These are phyloP conservation scores for Zygogramma bicolorata DNA, from an alignment of 2,888 invertebrate genomes.

Conservation along the genomic window DNA sequence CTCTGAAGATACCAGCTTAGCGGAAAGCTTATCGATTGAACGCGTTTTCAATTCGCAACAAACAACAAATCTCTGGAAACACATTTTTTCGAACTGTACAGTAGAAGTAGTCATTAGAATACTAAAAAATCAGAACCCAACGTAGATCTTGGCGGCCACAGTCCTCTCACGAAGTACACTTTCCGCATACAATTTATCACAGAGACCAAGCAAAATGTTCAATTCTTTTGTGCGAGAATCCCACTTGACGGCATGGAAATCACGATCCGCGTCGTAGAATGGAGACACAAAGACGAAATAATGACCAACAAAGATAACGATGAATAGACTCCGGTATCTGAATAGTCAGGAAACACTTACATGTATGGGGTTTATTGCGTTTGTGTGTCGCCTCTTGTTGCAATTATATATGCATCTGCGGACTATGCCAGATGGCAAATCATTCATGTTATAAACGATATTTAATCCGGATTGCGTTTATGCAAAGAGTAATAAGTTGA, in stretches of 20 bases:
- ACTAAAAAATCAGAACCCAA: neutral
- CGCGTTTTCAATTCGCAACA: too few relatives aligned
- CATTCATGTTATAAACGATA: neutral
- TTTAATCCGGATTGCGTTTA: constrained; percentile 9
- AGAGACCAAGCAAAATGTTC: neutral
- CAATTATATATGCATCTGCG: neutral
- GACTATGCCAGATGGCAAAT: constrained; percentile 1
- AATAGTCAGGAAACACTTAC: constrained; percentile 6
- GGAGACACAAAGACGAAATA: constrained; percentile 9
- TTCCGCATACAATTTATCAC: neutral
- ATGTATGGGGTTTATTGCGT: constrained; percentile 10
- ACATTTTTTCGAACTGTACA: too few relatives aligned
- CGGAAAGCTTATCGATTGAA: too few relatives aligned
- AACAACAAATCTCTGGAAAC: too few relatives aligned
- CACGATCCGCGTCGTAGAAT: neutral
- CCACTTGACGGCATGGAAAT: neutral
- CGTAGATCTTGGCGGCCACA: neutral
- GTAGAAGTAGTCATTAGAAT: too few relatives aligned
- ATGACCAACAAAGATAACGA: constrained; percentile 3
- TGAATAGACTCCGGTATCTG: neutral
- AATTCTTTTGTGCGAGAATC: neutral
- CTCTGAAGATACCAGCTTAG: too few relatives aligned
- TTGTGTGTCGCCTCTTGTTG: neutral
- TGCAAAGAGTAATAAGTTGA: neutral
- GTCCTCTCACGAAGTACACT: neutral